Conservation (phyloP, 1,140 invertebrate species). For the Schlechtendalia chinensis region DNA sequence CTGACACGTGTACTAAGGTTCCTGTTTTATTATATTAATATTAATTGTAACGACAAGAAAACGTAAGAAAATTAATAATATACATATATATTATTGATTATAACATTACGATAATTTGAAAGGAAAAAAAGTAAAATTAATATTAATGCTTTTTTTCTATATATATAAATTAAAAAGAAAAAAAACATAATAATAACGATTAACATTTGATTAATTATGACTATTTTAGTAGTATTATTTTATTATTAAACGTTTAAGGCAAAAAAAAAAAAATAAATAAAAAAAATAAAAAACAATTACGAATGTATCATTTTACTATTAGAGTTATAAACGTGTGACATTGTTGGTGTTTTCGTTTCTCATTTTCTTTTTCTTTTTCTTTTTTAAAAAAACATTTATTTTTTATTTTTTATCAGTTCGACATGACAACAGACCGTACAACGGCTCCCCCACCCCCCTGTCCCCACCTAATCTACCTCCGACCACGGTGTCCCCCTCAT, state of each 20-base stretch:
- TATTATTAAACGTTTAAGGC: slow-evolving; percentile 50
- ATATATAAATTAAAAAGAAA: slow-evolving; percentile 19
- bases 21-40: slow-evolving; percentile 55
- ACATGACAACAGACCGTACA: not conserved
- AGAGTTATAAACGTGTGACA: slow-evolving; percentile 51
- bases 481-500: not conserved
- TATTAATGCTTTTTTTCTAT: slow-evolving; percentile 53
- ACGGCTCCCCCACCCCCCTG: not conserved
- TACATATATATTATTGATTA: slow-evolving; percentile 50
- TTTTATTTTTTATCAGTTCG: slow-evolving; percentile 26
- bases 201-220: slow-evolving; percentile 41
- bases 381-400: too few species aligned
- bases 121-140: slow-evolving; percentile 54
- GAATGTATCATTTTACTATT: slow-evolving; percentile 51
- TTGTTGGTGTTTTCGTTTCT: slow-evolving; percentile 51
- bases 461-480: slow-evolving; percentile 6
- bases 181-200: slow-evolving; percentile 25
- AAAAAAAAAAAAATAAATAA: too few species aligned
- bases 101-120: slow-evolving; percentile 9
- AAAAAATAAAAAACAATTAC: slow-evolving; percentile 50
- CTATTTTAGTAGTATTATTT: slow-evolving; percentile 49
- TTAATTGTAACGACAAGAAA: slow-evolving; percentile 51
- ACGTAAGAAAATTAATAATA: slow-evolving; percentile 54
- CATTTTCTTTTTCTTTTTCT: slow-evolving; percentile 37
- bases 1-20: slow-evolving; percentile 58